Evolutionary conservation across 2,888 invertebrate genomes (phyloP).

Genomic region (Yponomeuta cagnagella): DNA sequence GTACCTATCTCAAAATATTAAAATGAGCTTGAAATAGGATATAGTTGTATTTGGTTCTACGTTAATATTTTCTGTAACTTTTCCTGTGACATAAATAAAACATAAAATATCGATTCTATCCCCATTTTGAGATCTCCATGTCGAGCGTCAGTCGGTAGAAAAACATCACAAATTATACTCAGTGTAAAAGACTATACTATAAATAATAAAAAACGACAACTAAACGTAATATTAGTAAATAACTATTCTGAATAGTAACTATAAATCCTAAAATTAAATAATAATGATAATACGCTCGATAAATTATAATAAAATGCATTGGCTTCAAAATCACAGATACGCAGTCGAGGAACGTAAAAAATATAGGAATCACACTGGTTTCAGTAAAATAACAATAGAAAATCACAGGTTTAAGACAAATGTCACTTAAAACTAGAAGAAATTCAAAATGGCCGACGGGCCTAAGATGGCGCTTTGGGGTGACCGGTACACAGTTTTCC

Average conservation of each 20-base stretch:
- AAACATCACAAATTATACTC: not conserved
- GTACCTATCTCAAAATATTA: no score
- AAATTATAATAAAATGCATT: conserved; percentile 36
- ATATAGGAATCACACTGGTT: conserved; percentile 53
- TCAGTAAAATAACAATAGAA: conserved; percentile 55
- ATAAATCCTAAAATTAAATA: not conserved
- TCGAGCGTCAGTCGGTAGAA: not conserved
- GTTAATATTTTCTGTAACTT: no score
- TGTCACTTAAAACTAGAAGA: conserved; percentile 58
- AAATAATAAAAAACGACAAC: not conserved
- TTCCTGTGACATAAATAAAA: no score
- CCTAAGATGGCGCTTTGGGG: conserved; percentile 23
- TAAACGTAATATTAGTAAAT: not conserved
- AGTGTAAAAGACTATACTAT: not conserved
- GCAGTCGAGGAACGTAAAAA: conserved; percentile 47
- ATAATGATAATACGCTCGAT: not conserved
- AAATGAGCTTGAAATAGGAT: no score
- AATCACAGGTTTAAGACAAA: conserved; percentile 63
- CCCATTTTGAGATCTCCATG: not conserved
- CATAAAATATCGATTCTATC: no score
- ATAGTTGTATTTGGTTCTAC: no score
- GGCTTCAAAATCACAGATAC: conserved; percentile 67
- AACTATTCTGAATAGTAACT: not conserved
- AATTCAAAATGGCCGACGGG: conserved; percentile 32
- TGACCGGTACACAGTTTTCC: not conserved